Base-by-base conservation (phyloP, 2,888 invertebrate species). In the Clepsis dumicolana region DNA sequence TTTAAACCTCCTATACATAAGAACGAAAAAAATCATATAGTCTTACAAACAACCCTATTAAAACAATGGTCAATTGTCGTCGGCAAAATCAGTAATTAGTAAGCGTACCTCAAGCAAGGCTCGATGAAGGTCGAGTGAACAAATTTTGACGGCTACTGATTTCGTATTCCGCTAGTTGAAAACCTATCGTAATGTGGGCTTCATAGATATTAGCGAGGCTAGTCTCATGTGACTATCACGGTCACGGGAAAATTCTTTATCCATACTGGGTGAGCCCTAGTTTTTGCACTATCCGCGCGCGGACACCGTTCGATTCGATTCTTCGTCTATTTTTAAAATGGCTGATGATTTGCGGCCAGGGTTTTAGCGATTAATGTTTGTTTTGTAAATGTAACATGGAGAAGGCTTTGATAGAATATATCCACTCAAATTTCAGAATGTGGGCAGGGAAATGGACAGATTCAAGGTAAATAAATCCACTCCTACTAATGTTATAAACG, bases 81-180 rank as follows among this genome's bases (percentile, higher is more conserved):
- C 18, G 3, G 25, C 21, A 38, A 63, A 63, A 70, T 70, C 66
- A 66, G 70, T 59, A 70, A 70, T 70, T 70, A 70, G 70, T 62
- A 73, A 65, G 71, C 71, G 73, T 64, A 71, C 74, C 71, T 71
- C 56, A 25, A 74, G 73, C 83, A 76, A 82, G 79, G 80, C 75
- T 73, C 63, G 56, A 64, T 73, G 77, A 85, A 85, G 85, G 87
- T 77, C 76, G 75, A 56, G 27, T 53, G 73, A 75, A 74, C 76
- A 73, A 84, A 79, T 79, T 79, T 83, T 76, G 80, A 77, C 78
- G 76, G 77, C 76, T 75, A 73, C 79, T 76, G 76, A 78, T 76
- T 83, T 79, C 72, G 79, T 81, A 86, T 83, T 83, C 85, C 67
- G 77, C 70, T 63, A 74, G 73, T 75, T 77, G 71, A 71, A 73